Base-by-base conservation (phyloP, 1,140 invertebrate genomes). In the Plodia interpunctella region DNA sequence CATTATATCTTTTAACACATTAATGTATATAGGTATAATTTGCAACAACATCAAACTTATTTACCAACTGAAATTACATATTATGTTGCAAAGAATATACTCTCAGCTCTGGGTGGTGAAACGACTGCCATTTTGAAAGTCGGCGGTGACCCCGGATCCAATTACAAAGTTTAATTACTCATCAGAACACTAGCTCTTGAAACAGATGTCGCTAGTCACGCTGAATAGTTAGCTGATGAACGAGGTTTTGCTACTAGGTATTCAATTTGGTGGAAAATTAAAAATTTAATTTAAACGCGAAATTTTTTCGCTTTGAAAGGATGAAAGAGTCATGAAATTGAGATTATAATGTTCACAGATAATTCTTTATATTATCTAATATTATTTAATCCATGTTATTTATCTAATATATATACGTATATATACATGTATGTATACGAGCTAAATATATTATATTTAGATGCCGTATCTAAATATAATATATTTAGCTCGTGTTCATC, bases 141-240 rank as follows among this genome's bases (percentile, higher is more conserved):
- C 35, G 18, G 18, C 35, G 58, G 54, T 73, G 73, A 65, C 74
- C 65, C 38, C 62, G 56, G 59, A 70, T 66, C 62, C 74, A 77
- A 77, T 77, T 74, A 77, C 60, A 74, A 77, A 77, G 67, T 77
- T 77, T 77, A 74, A 77, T 77, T 77, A 74, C 74, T 69, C 66
- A 58, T 66, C 67, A 63, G 65, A 18, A 28, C 18, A 60, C 49
- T 63, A 60, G 57, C 53, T 64, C 25, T 18, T 49, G 53, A n/a
- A 62, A 55, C 63, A 63, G 68, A 71, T 67, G 65, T 54, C 60
- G 65, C 62, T 65, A 67, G 32, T 55, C 54, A 55, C 19, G 54
- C 17, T 20, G 25, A 30, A 38, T 18, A 55, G 21, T 17, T 38
- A 3, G 54, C 54, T 55, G 21, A 57, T 20, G 49, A 51, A 51